Evolutionary conservation across 1,140 invertebrate species (phyloP), one percentile per base, ranked within the genome.

Genomic region (Bursaphelenchus mucronatus): DNA sequence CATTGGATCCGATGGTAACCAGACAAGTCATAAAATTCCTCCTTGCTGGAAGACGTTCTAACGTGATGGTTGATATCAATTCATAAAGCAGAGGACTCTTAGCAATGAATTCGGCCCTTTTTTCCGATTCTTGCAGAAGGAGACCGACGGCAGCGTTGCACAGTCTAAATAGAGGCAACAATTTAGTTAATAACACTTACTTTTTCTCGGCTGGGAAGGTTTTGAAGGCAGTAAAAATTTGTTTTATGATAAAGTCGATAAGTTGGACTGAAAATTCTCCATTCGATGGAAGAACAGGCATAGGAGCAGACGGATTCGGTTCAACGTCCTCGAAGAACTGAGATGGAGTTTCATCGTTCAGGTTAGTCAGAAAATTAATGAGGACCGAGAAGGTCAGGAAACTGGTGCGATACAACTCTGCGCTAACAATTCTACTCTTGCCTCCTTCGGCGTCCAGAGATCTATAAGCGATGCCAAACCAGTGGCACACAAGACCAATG

Each of bases 111-210:
- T 45, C 10, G 15, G 57, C 57, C 10, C 57, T 39, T 50, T 59
- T 59, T 39, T 59, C 57, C 44, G 44, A 46, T 44, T 59, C 57
- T 39, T 59, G 57, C 11, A 59, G 19, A n/a, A 59, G 40, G 57
- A 59, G 45, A 50, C 57, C 41, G 40, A 59, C 57, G 21, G 57
- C 57, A 1, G 57, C 45, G 10, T 59, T 43, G 57, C 57, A 59
- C 6, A 59, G 40, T n/a, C 57, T 59, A 50, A 39, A 50, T 6
- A n/a, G 40, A 39, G 13, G 13, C 6, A n/a, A 49, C 13, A 49
- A n/a, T 49, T 49, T 49, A 1, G 19, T 21, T 39, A 21, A 13
- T 44, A 2, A 19, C 3, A 58, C 57, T 59, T 7, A 59, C 57
- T 46, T 39, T 50, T 59, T 59, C 40, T 59, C 57, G 15, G 21